These are phyloP conservation scores for Conger conger DNA, from an alignment of 2,113 vertebrate species.

Conservation along the genomic window DNA sequence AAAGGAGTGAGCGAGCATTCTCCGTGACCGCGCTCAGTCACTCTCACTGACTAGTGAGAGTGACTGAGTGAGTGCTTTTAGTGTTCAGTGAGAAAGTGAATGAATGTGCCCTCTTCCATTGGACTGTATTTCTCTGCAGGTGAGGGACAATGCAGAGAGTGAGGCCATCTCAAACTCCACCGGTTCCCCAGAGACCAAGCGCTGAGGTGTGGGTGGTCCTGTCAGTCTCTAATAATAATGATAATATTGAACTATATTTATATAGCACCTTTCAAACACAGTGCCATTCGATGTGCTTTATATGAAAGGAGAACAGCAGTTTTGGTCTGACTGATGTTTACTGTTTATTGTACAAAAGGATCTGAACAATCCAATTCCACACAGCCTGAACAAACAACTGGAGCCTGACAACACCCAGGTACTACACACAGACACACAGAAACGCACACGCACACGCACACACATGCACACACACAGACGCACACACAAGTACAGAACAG, in stretches of 20 bases:
- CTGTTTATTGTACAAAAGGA: conserved; percentile 37
- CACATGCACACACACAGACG: background rate
- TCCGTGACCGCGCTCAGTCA: no score
- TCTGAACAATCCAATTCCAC: conserved; percentile 26
- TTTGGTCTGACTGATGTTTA: no score
- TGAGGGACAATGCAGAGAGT: conserved; percentile 50
- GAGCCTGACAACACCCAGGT: conserved; percentile 31
- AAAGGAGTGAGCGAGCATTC: no score
- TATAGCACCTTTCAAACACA: no score
- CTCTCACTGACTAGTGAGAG: no score
- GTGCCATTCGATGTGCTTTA: no score
- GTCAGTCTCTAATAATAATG: no score
- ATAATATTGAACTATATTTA: no score
- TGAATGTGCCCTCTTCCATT: background rate
- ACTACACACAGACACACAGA: background rate
- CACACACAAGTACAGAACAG: no score
- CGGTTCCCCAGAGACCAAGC: conserved; percentile 38
- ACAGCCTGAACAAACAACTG: conserved; percentile 13
- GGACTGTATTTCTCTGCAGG: background rate
- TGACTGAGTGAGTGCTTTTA: background rate
- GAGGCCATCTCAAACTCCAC: conserved; percentile 39
- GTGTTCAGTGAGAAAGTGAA: conserved; percentile 5
- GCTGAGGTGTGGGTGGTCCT: conserved; percentile 35
- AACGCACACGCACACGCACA: no score
- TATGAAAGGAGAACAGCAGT: no score